Base-by-base conservation (phyloP, 2,888 invertebrate genomes). In the Meteorus colon region DNA sequence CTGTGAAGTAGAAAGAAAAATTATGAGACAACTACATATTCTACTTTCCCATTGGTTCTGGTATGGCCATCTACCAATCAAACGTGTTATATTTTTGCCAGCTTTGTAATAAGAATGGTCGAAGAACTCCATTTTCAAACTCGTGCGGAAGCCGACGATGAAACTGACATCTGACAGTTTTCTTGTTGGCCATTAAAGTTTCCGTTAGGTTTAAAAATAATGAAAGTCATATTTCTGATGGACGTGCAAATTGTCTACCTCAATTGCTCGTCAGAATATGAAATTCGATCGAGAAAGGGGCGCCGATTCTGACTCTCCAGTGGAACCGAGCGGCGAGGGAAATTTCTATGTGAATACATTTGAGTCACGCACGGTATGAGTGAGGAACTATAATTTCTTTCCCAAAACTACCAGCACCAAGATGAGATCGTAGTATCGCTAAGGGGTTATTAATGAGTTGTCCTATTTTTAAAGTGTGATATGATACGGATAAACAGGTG, bases 51-150 rank as follows among this genome's bases (percentile, higher is more conserved):
- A 27, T 12, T 5, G 10, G 10, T 77, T 45, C 29, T 80, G 78
- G 70, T 77, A 76, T 8, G 79, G 80, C 80, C 80, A 80, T 51
- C 68, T 75, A 8, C 80, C 80, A 24, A 79, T 70, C 4, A 45
- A 10, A 31, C 19, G 48, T 31, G 75, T 51, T 3, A 74, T n/a
- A 48, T 41, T 45, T 29, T 51, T 14, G 16, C 41, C 29, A n/a
- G 45, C 12, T 60, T 12, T 19, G 14, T 70, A 59, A 31, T 37
- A 14, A 41, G 37, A 27, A 63, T 29, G 55, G 16, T 31, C 24
- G 19, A 65, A 51, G 31, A 45, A 48, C 0, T 51, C 14, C 27
- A 63, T 72, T 31, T 5, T 41, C 10, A 8, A 12, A 41, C 8
- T 41, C 41, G 41, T 41, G 41, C 12, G 8, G 41, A 41, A 41